Percentiles rank a stretch among this genome's conserved stretches.
These are phyloP conservation scores for Ammodytes dubius DNA, from an alignment of 2,113 vertebrate genomes.

Conservation along the genomic window DNA sequence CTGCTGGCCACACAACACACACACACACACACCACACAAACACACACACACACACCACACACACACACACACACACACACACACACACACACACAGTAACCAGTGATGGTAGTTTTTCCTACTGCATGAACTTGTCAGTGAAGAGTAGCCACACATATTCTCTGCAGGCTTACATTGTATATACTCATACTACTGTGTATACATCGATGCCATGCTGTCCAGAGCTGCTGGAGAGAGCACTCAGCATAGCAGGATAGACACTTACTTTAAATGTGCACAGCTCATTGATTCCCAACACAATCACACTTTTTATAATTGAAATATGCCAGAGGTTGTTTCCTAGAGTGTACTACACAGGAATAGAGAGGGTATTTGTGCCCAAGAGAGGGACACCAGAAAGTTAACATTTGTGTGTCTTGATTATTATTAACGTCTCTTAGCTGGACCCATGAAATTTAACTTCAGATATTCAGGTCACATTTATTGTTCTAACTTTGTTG, in stretches of 20 bases:
- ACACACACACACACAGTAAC: no score
- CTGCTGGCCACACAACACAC: conserved; percentile 32
- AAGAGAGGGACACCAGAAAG: background rate
- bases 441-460: no score
- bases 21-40: no score
- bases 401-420: no score
- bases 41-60: no score
- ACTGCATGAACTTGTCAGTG: background rate
- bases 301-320: background rate
- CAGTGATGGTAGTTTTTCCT: background rate
- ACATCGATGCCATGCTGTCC: background rate
- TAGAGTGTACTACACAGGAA: background rate
- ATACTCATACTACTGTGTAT: background rate
- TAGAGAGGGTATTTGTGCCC: background rate
- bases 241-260: background rate
- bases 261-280: background rate
- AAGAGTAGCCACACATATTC: background rate
- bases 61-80: no score
- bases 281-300: background rate
- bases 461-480: no score
- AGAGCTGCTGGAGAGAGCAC: background rate
- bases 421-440: no score
- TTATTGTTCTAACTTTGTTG: no score
- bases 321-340: background rate
- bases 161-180: conserved; percentile 6